Base-by-base conservation (phyloP, 2,888 invertebrate genomes). In the Drosophila algonquin region DNA sequence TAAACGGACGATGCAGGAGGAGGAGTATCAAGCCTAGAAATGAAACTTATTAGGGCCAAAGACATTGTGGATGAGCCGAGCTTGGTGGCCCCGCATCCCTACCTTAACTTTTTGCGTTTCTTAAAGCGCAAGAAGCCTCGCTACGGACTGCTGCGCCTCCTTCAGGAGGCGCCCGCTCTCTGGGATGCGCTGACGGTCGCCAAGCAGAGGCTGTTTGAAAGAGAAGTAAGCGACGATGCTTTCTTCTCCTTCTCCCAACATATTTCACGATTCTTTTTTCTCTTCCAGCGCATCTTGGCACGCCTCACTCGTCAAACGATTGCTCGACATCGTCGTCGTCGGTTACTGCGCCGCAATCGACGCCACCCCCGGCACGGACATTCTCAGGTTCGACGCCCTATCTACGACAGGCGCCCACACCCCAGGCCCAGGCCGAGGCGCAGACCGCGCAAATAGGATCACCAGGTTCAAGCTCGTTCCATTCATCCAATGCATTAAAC, bases 31-130 rank as follows among this genome's bases (percentile, higher is more conserved):
- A 8, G 30, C 30, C 30, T 7, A 30, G 30, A 40, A n/a, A 40
- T 40, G 40, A 46, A 46, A 46, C 27, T 46, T 30, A 16, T 73
- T 1, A 52, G 58, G 6, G 58, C 57, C 24, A 8, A 35, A 2
- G 51, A 67, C 2, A 64, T 79, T 32, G 32, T 71, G 1, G 74
- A 76, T 30, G n/a, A 18, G 10, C 81, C 80, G 0, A 1, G 35
- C 5, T 16, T 73, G 58, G 73, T 82, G 6, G 67, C 76, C 1
- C 69, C 67, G 1, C 47, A 77, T 6, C 73, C 81, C 0, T 82
- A 81, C 32, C 18, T 82, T 0, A 82, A 82, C 47, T 82, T 83
- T 27, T 51, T 82, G 10, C 77, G 84, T 5, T 81, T 57, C 27
- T 64, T 76, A 0, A 76, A 77, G 47, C 70, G 70, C 0, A 40